Conservation (phyloP, 2,888 invertebrate species). For the Malthinus flaveolus region DNA sequence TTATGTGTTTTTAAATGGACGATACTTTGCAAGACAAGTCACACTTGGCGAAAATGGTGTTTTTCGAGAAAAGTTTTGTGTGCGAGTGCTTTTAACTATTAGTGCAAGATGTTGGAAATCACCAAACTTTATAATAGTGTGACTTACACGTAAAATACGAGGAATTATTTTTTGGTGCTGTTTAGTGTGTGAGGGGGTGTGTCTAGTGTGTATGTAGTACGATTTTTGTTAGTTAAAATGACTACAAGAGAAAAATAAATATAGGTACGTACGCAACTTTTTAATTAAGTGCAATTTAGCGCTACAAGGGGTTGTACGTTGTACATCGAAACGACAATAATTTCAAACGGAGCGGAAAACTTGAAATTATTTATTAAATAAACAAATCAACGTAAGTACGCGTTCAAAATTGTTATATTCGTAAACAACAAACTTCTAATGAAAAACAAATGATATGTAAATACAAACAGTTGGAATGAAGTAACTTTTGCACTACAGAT, state of each 20-base stretch:
- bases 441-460: too few relatives aligned
- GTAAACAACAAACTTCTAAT: too few relatives aligned
- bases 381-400: too few relatives aligned
- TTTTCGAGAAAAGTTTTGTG: neutral
- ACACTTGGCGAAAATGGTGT: neutral
- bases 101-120: conserved; percentile 23
- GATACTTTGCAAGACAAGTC: too few relatives aligned
- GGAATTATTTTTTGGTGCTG: neutral
- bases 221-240: neutral
- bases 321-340: too few relatives aligned
- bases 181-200: neutral
- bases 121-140: conserved; percentile 29
- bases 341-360: too few relatives aligned
- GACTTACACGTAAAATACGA: conserved; percentile 20
- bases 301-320: too few relatives aligned
- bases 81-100: neutral
- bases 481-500: too few relatives aligned
- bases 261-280: conserved; percentile 4
- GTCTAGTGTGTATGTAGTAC: neutral
- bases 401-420: too few relatives aligned
- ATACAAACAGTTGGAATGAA: too few relatives aligned
- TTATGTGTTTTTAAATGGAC: neutral
- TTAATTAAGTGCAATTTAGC: neutral
- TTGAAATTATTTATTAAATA: too few relatives aligned
- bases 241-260: conserved; percentile 1